These are phyloP conservation scores for Atherinosoma microstoma DNA, from an alignment of 2,797 vertebrate genomes.

Conservation along the genomic window DNA sequence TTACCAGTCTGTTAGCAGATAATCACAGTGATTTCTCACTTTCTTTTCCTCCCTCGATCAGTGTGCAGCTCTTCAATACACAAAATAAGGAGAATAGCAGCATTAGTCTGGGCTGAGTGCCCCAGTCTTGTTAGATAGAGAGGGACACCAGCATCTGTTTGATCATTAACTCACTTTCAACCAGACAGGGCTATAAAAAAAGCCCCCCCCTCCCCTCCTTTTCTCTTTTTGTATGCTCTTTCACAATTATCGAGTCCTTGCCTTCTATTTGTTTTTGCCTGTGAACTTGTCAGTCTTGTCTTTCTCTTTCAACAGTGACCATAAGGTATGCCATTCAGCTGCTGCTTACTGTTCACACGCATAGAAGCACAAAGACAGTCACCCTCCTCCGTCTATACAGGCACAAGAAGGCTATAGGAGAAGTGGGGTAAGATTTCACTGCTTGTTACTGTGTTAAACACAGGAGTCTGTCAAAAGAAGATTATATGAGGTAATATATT, in stretches of 20 bases:
- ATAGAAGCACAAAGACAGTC: conserved; percentile 19
- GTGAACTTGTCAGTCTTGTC: conserved; percentile 31
- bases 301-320: conserved; percentile 16
- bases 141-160: conserved; percentile 56
- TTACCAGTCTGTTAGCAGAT: conserved; percentile 48
- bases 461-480: conserved; percentile 32
- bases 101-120: conserved; percentile 74
- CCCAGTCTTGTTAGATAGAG: conserved; percentile 65
- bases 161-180: conserved; percentile 73
- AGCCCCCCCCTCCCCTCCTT: neutral
- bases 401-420: conserved; percentile 26
- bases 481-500: conserved; percentile 15
- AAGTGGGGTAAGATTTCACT: conserved; percentile 31
- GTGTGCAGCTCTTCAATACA: conserved; percentile 59
- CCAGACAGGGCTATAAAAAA: conserved; percentile 56
- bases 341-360: conserved; percentile 45
- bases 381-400: conserved; percentile 3
- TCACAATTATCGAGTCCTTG: conserved; percentile 38
- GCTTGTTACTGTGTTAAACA: conserved; percentile 33
- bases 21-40: conserved; percentile 36
- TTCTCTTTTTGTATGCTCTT: conserved; percentile 36
- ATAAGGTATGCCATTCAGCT: conserved; percentile 22
- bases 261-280: conserved; percentile 39
- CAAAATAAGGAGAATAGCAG: conserved; percentile 62
- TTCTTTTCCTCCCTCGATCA: conserved; percentile 20